Base-by-base conservation (phyloP, 2,888 invertebrate genomes). In the Drosophila austrosaltans region DNA sequence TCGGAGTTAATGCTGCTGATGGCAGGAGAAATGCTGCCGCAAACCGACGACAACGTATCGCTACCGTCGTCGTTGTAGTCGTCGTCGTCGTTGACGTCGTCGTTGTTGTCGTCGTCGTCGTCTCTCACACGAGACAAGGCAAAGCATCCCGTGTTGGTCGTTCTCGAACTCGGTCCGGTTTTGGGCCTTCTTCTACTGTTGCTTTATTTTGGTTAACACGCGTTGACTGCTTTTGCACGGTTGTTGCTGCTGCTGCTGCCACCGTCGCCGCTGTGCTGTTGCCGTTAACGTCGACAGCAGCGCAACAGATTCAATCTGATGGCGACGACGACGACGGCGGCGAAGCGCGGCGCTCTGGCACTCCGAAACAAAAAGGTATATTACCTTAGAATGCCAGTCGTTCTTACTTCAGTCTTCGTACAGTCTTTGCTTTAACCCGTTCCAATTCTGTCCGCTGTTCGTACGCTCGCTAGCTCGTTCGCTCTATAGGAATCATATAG, bases 401-500 rank as follows among this genome's bases (percentile, higher is more conserved):
- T 92, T 92, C 92, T 92, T 92, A 92, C 91, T 92, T 92, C 92
- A 92, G 92, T 92, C 92, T 92, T 92, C 92, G 92, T 92, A 92
- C 92, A 92, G 92, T 92, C 92, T 92, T 92, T 92, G 92, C 92
- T 92, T 92, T 92, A 92, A 92, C 92, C 92, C 92, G 92, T 92
- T 92, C 92, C 92, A 92, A 92, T 90, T 92, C 92, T 92, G 92
- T 92, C 92, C 92, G 92, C 92, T 91, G 92, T 91, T 81, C 81
- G 81, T 82, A 82, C 68, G 87, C 87, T 90, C 89, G 91, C 89
- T 90, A 89, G 90, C 85, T 90, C 82, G 90, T 87, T 89, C 87
- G 91, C 91, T 91, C 89, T 90, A 88, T 90, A 88, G 81, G 83
- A 84, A 78, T 89, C 74, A 79, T 71, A 81, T 68, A 58, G 74